phyloP scores from a whole-genome alignment of 2,113 vertebrate genomes.

The Origma solitaria region DNA sequence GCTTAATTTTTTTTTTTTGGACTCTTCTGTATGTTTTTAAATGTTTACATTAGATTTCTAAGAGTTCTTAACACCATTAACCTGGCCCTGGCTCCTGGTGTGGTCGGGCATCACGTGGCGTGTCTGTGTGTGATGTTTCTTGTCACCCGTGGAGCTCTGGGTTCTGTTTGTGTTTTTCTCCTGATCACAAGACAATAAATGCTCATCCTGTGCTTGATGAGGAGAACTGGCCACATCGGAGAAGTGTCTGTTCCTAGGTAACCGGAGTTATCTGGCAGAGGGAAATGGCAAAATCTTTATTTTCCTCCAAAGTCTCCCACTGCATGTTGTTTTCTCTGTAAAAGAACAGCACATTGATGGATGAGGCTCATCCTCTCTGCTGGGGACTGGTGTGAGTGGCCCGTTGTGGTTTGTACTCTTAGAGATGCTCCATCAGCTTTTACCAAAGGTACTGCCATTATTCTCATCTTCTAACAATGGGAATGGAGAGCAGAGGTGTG shows the following conservation, averaged over 20 bases:
- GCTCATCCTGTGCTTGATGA: conserved; percentile 53
- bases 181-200: conserved; percentile 56
- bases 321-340: background rate
- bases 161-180: conserved; percentile 3
- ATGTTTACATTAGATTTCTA: conserved; percentile 52
- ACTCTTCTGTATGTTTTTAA: conserved; percentile 9
- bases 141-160: conserved; percentile 21
- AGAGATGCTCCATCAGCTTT: background rate
- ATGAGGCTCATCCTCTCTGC: background rate
- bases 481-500: background rate
- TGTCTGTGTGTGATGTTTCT: background rate
- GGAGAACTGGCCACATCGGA: background rate
- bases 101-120: background rate
- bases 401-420: background rate
- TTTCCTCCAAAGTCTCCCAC: conserved; percentile 1
- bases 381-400: background rate
- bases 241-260: conserved; percentile 49
- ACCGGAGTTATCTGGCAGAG: background rate
- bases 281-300: background rate
- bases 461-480: rapidly evolving
- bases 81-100: background rate
- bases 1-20: background rate
- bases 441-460: background rate
- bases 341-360: background rate
- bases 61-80: background rate